phyloP scores from a whole-genome alignment of 2,113 vertebrate genomes.

The Elaphurus davidianus region DNA sequence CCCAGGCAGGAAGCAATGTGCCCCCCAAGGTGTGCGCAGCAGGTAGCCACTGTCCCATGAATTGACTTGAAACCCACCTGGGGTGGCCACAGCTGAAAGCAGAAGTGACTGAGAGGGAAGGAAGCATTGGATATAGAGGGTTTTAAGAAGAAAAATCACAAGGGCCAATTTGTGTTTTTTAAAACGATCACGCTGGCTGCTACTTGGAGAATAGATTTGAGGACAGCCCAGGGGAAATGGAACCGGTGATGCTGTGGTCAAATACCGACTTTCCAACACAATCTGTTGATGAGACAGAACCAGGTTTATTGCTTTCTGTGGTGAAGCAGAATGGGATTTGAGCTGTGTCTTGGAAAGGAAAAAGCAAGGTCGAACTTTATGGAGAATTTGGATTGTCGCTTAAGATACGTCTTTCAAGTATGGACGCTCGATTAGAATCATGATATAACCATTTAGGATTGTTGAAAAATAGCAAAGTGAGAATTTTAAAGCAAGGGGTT shows the following conservation, averaged over 20 bases:
- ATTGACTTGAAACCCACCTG: neutral
- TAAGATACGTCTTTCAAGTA: neutral
- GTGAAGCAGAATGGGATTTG: neutral
- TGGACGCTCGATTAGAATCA: neutral
- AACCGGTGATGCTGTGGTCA: neutral
- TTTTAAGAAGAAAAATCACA: neutral
- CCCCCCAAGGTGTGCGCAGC: neutral
- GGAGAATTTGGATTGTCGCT: neutral
- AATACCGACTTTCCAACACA: neutral
- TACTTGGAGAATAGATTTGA: neutral
- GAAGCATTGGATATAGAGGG: neutral
- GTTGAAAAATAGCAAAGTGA: neutral
- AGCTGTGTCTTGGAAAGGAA: neutral
- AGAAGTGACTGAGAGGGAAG: neutral
- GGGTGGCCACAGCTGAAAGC: neutral
- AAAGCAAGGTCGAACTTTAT: neutral
- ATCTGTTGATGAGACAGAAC: neutral
- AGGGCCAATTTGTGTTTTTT: neutral
- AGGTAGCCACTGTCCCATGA: neutral
- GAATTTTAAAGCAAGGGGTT: neutral
- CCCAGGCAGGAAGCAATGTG: neutral
- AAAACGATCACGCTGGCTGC: neutral
- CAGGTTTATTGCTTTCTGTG: neutral
- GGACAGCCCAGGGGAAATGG: neutral
- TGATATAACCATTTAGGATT: neutral